Evolutionary conservation across 2,113 vertebrate genomes (phyloP), one percentile per base, ranked within the genome.

Genomic region (Sinocyclocheilus anophthalmus): DNA sequence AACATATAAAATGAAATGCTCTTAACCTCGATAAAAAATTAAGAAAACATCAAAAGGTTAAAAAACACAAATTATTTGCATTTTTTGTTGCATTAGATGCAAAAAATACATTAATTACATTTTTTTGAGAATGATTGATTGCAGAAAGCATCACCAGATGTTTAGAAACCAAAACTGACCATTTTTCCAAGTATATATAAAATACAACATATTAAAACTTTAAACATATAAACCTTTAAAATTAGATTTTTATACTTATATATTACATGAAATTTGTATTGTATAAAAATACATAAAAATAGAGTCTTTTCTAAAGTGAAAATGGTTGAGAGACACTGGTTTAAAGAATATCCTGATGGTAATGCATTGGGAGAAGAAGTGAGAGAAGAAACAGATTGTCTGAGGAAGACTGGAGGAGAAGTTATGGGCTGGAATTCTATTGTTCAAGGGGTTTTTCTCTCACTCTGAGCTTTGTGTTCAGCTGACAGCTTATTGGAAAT

Each of bases 401-500:
- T 76, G 73, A 30, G 45, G 76, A 53, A 55, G 50, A 48, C 33
- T 76, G 73, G 42, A 76, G 73, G 42, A 55, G 26, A 53, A 20
- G 24, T 33, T 55, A 55, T 20, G 26, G 30, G 75, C 8, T 20
- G 2, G 45, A 33, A 53, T 76, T 76, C n/a, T 76, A 26, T 30
- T 53, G n/a, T 76, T 76, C 37, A 73, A 75, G 42, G 12, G 26
- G 9, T 77, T 30, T 55, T 14, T 53, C 67, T 45, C 45, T 70
- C 12, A 33, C 50, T 77, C 20, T 39, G 69, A 72, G 59, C 61
- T 39, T 37, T 65, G 13, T 76, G 73, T 76, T 55, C 20, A 77
- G 76, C 16, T 77, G 76, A 55, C 48, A 77, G 76, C 76, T 77
- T 77, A 77, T 55, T 77, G 76, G 26, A 77, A 77, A 55, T 77